phyloP scores from a whole-genome alignment of 1,140 invertebrate genomes.

The Drosophila mauritiana region DNA sequence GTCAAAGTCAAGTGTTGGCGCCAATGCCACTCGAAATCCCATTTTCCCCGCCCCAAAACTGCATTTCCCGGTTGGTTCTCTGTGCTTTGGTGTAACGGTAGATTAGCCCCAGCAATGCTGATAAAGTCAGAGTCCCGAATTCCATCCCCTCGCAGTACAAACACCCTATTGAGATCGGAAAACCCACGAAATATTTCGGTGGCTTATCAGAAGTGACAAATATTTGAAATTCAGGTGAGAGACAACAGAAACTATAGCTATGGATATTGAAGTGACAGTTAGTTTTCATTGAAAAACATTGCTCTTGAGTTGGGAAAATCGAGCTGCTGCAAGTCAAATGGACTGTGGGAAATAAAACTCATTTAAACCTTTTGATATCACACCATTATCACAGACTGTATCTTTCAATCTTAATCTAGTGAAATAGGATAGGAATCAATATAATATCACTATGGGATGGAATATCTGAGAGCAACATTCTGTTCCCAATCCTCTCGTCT shows the following conservation, averaged over 20 bases:
- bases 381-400: too few species aligned
- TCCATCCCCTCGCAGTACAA: not conserved
- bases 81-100: slow-evolving; percentile 52
- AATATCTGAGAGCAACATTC: too few species aligned
- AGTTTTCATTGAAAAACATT: not conserved
- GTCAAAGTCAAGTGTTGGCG: slow-evolving; percentile 83
- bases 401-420: too few species aligned
- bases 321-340: not conserved
- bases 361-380: not conserved
- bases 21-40: slow-evolving; percentile 65
- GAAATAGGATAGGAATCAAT: too few species aligned
- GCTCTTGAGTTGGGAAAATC: not conserved
- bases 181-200: slow-evolving; percentile 57
- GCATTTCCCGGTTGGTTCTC: slow-evolving; percentile 31
- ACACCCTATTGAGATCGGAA: not conserved
- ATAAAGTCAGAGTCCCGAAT: slow-evolving; percentile 29
- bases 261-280: slow-evolving; percentile 12
- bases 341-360: not conserved
- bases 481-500: not conserved
- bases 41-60: slow-evolving; percentile 9
- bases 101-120: slow-evolving; percentile 44
- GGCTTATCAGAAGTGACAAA: slow-evolving; percentile 74
- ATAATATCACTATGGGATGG: too few species aligned
- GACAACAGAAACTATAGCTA: slow-evolving; percentile 19
- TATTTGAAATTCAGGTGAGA: slow-evolving; percentile 76